Percentiles rank a stretch among this genome's conserved stretches.
phyloP scores from a whole-genome alignment of 1,140 invertebrate species.

The Drosophila ercepeae region DNA sequence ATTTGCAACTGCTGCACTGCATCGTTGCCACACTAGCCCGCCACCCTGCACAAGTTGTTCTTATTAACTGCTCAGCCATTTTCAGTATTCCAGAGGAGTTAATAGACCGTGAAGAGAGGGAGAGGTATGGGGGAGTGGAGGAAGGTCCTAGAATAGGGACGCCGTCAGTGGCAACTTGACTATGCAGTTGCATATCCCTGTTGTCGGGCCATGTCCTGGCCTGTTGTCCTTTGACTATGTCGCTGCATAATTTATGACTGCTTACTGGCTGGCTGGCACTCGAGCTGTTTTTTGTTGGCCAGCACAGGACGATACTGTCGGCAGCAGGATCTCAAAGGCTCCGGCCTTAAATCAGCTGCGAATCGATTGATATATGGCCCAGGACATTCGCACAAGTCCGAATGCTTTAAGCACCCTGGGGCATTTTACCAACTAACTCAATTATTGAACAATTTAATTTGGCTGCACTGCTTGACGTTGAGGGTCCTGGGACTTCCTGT shows the following conservation, averaged over 20 bases:
- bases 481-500: slow-evolving; percentile 33
- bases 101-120: slow-evolving; percentile 25
- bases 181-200: slow-evolving; percentile 58
- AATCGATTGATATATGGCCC: slow-evolving; percentile 54
- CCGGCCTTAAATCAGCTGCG: slow-evolving; percentile 52
- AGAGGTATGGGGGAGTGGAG: neutral
- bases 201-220: slow-evolving; percentile 33
- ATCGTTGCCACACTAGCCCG: slow-evolving; percentile 18
- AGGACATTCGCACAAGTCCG: slow-evolving; percentile 32
- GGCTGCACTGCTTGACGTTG: slow-evolving; percentile 24
- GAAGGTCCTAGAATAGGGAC: neutral
- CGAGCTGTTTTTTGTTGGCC: slow-evolving; percentile 47
- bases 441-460: slow-evolving; percentile 77
- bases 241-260: slow-evolving; percentile 81
- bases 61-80: slow-evolving; percentile 76
- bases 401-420: slow-evolving; percentile 59
- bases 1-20: slow-evolving; percentile 73
- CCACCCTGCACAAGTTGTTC: slow-evolving; percentile 47
- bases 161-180: slow-evolving; percentile 37
- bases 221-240: slow-evolving; percentile 76
- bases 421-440: slow-evolving; percentile 54
- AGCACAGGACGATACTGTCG: slow-evolving; percentile 11
- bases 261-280: slow-evolving; percentile 61
- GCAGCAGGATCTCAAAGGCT: slow-evolving; percentile 22
- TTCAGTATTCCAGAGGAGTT: slow-evolving; percentile 44